phyloP scores from a whole-genome alignment of 2,113 vertebrate species.

The Zosterops hypoxanthus region DNA sequence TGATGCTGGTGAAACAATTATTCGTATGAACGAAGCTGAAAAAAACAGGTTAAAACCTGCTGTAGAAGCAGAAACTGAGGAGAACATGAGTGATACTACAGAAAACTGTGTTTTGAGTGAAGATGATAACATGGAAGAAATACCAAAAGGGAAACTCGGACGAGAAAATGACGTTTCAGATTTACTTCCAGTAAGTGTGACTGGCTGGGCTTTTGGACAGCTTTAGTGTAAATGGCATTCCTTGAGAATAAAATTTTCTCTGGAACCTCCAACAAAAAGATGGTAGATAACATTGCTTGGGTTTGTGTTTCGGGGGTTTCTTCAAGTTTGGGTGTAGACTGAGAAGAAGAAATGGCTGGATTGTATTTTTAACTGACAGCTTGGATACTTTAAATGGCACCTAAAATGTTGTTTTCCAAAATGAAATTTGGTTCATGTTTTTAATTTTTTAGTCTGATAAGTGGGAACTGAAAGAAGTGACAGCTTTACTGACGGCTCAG shows the following conservation, averaged over 20 bases:
- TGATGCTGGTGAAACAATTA: conserved; percentile 78
- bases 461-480: conserved; percentile 86
- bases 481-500: conserved; percentile 90
- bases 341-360: background rate
- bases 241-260: background rate
- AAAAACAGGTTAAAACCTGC: conserved; percentile 60
- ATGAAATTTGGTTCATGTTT: background rate
- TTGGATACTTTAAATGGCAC: background rate
- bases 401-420: background rate
- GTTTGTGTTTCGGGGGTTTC: background rate
- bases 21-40: conserved; percentile 78
- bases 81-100: conserved; percentile 4
- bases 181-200: conserved; percentile 87
- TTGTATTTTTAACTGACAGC: background rate
- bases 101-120: conserved; percentile 28
- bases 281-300: background rate
- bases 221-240: background rate
- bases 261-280: background rate
- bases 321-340: background rate
- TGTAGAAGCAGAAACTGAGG: conserved; percentile 62
- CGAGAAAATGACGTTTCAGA: conserved; percentile 83
- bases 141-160: conserved; percentile 62
- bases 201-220: background rate
- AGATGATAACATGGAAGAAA: conserved; percentile 76
- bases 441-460: conserved; percentile 78